Evolutionary conservation across 2,113 vertebrate species (phyloP).

Genomic region (Sceloporus tristichus): DNA sequence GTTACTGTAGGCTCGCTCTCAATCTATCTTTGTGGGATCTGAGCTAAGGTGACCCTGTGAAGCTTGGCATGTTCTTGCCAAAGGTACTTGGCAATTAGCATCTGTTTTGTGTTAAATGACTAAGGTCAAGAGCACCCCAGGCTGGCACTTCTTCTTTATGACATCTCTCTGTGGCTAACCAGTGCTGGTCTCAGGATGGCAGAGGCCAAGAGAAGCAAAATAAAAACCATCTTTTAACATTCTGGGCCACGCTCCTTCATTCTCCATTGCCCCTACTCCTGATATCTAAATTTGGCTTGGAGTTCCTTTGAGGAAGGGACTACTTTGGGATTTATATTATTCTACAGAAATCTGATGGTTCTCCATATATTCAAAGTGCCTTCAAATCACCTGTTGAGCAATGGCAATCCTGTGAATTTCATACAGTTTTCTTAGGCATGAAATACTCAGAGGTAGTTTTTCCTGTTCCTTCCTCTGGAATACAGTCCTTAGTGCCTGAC

Average conservation of each 20-base stretch:
- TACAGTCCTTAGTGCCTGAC: too few relatives aligned
- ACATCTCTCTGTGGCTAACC: conserved; percentile 6
- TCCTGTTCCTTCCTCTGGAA: too few relatives aligned
- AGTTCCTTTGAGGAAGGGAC: not conserved
- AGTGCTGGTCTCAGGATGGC: not conserved
- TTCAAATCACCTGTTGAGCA: too few relatives aligned
- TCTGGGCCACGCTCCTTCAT: not conserved
- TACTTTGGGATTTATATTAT: not conserved
- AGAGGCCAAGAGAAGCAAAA: not conserved
- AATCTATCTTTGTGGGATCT: not conserved
- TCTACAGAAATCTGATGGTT: not conserved
- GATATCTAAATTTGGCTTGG: not conserved
- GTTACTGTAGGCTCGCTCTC: not conserved
- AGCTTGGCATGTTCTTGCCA: not conserved
- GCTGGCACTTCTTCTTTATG: conserved; percentile 1
- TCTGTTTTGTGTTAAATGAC: conserved; percentile 21
- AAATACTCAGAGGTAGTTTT: too few relatives aligned
- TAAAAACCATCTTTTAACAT: not conserved
- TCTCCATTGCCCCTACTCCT: not conserved
- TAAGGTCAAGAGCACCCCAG: not conserved
- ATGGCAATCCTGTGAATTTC: too few relatives aligned
- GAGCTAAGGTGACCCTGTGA: not conserved
- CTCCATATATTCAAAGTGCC: too few relatives aligned
- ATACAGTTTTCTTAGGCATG: too few relatives aligned
- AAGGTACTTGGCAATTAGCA: conserved; percentile 5